Evolutionary conservation across 35 echinoderm and acorn worm species (phyloP), one percentile per base, ranked within the genome.

Genomic region (Heliocidaris erythrogramma): DNA sequence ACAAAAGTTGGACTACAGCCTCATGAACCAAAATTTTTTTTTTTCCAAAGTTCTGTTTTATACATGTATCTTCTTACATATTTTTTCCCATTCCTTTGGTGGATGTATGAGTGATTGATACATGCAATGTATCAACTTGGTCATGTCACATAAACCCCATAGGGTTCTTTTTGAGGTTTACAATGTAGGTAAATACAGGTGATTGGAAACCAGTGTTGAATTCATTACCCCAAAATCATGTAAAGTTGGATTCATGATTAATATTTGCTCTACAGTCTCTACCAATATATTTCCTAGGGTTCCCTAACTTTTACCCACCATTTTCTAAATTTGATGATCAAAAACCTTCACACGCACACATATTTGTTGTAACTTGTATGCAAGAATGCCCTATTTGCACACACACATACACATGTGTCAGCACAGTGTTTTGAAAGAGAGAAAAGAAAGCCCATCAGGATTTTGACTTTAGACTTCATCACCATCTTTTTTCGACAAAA

Each of bases 391-490:
- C 5, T 27, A 78, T 78, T 78, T 78, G 65, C 17, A 78, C 65
- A 78, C n/a, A n/a, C 17, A 78, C 17, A 78, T 24, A n/a, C 21
- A 78, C 65, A 78, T 78, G 65, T 78, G 65, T 21, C 65, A 78
- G 27, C 65, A 27, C 21, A 78, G 65, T 78, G 65, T 78, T 78
- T 42, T n/a, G 52, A 56, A 56, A 12, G 9, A 11, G 52, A 56
- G 52, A 56, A 56, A 56, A 56, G 52, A 56, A 78, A 78, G 27
- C 65, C 17, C 27, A 78, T 78, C 65, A 78, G 21, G 65, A 78
- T 78, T 78, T 78, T 78, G 65, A 78, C 65, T 69, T 69, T 69
- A 18, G 60, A 69, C 60, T 78, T 78, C 65, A 78, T 78, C 65
- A 78, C 65, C 17, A 78, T 17, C 65, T 78, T 27, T n/a, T n/a